These are phyloP conservation scores for Eira barbara DNA, from an alignment of 2,113 vertebrate genomes.

Conservation along the genomic window DNA sequence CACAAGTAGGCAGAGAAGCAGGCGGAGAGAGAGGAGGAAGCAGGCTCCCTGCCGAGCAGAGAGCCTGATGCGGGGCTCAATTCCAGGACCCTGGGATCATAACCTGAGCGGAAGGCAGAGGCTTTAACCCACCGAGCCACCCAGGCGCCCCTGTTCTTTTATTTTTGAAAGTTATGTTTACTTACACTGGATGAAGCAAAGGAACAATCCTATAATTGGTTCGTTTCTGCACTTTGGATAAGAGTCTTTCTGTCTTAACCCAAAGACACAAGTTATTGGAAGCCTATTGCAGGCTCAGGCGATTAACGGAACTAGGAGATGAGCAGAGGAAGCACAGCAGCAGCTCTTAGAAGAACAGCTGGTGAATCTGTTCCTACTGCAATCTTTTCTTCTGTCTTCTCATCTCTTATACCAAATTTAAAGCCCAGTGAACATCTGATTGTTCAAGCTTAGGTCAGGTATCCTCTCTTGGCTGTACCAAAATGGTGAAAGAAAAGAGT, in stretches of 20 bases:
- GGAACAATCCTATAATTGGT: background rate
- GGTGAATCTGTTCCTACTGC: background rate
- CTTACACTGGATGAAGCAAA: background rate
- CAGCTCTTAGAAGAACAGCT: background rate
- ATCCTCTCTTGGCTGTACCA: background rate
- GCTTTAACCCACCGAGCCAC: no score
- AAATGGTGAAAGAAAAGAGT: background rate
- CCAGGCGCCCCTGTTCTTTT: background rate
- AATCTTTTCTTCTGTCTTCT: background rate
- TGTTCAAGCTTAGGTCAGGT: background rate
- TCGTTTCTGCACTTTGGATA: background rate
- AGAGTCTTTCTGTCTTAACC: background rate
- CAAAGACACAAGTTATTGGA: background rate
- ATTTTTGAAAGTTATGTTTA: background rate
- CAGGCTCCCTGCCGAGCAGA: no score
- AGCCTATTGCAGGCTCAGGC: background rate
- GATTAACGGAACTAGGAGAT: background rate
- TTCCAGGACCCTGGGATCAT: no score
- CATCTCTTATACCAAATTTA: background rate
- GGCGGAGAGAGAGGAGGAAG: no score
- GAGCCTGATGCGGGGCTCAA: no score
- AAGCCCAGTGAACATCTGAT: background rate
- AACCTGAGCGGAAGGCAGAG: no score
- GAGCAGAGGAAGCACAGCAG: background rate
- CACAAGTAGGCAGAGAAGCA: no score